Base-by-base conservation (phyloP, 2,113 vertebrate genomes). In the Tetraodon nigroviridis region DNA sequence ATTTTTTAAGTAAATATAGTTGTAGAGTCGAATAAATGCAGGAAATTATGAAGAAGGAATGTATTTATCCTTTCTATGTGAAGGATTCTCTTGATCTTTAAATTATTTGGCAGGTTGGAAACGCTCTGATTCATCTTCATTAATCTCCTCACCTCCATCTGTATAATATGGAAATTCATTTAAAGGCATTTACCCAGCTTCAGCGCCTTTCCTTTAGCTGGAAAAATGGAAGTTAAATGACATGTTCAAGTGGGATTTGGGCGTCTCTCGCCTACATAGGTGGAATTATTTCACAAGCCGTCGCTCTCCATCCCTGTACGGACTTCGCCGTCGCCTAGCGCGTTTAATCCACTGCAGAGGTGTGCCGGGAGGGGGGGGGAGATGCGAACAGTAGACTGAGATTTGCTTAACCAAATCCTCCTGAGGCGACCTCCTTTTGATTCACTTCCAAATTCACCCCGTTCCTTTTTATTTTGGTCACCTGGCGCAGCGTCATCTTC, bases 321-420 rank as follows among this genome's bases (percentile, higher is more conserved):
- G 7, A 27, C 24, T 27, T 27, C 24, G 7, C 24, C 7, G 24
- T 27, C 24, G 24, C 24, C 24, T 58, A 51, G 24, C 24, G 53
- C 71, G 58, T 76, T 76, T 82, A 77, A 81, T 83, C 79, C 72
- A 67, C 75, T 68, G 67, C 73, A 79, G 69, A 69, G 84, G 75
- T 83, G 78, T 78, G 71, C 74, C 61, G 68, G 59, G n/a, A n/a
- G n/a, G n/a, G n/a, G n/a, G n/a, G n/a, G n/a, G 48, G 60, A 69
- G 76, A 55, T 48, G 65, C 58, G 59, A 27, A 72, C 50, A 71
- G 58, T 70, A 69, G 79, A 83, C 78, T 73, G 76, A 73, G 84
- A 85, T 88, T 86, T 85, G 79, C 81, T 85, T 81, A 84, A 86
- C 72, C 79, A 85, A 84, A 84, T 82, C 81, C 71, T 78, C 50